Conservation (phyloP, 2,113 vertebrate genomes). For the Thamnophis sirtalis region DNA sequence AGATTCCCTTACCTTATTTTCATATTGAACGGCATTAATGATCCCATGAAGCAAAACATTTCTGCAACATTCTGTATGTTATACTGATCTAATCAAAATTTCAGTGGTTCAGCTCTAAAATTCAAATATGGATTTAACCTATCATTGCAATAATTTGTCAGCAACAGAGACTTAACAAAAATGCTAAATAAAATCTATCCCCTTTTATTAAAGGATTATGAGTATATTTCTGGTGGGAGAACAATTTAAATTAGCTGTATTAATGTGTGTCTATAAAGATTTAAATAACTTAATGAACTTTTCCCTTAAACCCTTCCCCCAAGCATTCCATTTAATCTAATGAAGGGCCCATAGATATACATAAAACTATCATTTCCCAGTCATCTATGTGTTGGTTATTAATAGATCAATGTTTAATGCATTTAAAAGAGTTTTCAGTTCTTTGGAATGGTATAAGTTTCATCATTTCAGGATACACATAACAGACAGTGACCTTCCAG, state of each 20-base stretch:
- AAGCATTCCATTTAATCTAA: conserved; percentile 37
- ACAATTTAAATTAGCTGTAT: conserved; percentile 41
- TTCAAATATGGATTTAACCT: background rate
- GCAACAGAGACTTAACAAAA: conserved; percentile 1
- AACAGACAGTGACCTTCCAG: background rate
- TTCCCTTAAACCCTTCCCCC: conserved; percentile 20
- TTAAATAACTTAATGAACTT: conserved; percentile 29
- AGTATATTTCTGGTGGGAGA: conserved; percentile 38
- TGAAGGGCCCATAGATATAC: conserved; percentile 5
- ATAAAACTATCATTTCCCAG: background rate
- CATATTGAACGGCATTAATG: conserved; percentile 23
- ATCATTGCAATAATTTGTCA: conserved; percentile 13
- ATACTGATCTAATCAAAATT: conserved; percentile 34
- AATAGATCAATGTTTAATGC: background rate
- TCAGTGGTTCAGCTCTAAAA: conserved; percentile 34
- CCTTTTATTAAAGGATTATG: background rate
- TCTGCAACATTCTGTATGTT: conserved; percentile 18
- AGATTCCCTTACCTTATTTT: background rate
- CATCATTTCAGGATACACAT: background rate
- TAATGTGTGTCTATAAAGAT: conserved; percentile 47
- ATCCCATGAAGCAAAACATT: conserved; percentile 13
- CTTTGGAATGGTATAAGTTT: background rate
- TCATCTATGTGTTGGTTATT: background rate
- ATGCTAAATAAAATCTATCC: conserved; percentile 29
- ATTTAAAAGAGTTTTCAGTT: background rate